Conservation (phyloP, 2,888 invertebrate genomes). For the Saturnia japonica region DNA sequence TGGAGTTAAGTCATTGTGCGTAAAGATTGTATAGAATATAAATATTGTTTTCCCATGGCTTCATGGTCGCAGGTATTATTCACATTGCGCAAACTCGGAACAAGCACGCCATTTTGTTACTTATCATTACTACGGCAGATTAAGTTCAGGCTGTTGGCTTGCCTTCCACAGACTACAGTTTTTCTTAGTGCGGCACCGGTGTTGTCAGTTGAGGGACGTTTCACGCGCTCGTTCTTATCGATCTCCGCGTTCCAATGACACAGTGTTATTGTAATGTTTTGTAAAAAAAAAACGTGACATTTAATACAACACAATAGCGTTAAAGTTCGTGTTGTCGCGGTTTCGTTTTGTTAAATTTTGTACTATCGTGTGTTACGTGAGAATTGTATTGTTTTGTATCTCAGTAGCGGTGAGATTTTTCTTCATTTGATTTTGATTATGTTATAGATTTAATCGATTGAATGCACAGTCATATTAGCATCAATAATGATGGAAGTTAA, state of each 20-base stretch:
- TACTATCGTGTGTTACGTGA: slow-evolving; percentile 37
- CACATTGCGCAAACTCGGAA: slow-evolving; percentile 61
- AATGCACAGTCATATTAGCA: neutral
- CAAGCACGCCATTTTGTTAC: slow-evolving; percentile 55
- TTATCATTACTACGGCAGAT: slow-evolving; percentile 25
- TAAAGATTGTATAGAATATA: neutral
- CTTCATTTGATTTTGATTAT: neutral
- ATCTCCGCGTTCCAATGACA: slow-evolving; percentile 45
- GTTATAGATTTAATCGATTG: neutral
- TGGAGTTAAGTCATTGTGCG: neutral
- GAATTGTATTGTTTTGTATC: slow-evolving; percentile 16
- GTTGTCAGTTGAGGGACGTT: slow-evolving; percentile 40
- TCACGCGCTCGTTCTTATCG: slow-evolving; percentile 51
- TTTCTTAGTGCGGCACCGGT: slow-evolving; percentile 62
- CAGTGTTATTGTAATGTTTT: slow-evolving; percentile 67
- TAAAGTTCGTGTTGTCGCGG: slow-evolving; percentile 52
- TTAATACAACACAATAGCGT: slow-evolving; percentile 39
- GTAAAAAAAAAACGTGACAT: slow-evolving; percentile 51
- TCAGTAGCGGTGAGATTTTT: slow-evolving; percentile 7
- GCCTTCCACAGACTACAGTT: no score
- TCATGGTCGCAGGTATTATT: slow-evolving; percentile 16
- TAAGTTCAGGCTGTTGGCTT: slow-evolving; percentile 25
- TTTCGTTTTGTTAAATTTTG: slow-evolving; percentile 43
- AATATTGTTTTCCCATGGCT: slow-evolving; percentile 7
- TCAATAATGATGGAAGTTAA: neutral